Evolutionary conservation across 2,888 invertebrate genomes (phyloP), one percentile per base, ranked within the genome.

Genomic region (Acanthosepion lycidas): DNA sequence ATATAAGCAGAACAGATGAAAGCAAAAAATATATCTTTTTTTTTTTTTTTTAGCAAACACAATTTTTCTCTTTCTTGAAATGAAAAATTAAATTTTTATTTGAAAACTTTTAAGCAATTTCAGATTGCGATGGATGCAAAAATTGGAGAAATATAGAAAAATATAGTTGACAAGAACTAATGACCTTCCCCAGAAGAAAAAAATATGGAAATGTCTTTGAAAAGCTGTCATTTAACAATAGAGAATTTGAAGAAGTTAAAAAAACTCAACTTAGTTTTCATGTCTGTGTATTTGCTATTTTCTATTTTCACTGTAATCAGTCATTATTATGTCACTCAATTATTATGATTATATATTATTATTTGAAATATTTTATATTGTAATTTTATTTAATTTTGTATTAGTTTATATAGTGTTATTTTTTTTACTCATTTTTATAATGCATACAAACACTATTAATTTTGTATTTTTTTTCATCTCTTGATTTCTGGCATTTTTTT

Each of bases 31-130:
- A 78, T 33, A 33, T n/a, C n/a, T 64, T 12, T 51, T 51, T 51
- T 51, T 51, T n/a, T 78, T 55, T 59, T 59, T 59, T 18, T 15
- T 15, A 78, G 18, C 78, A n/a, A 78, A 78, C 33, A n/a, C 78
- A 78, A 78, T n/a, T 78, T 78, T 78, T 78, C 78, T n/a, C 33
- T 78, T 78, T n/a, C 78, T 78, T 78, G n/a, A 78, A 78, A 78
- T 78, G 78, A 78, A 78, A 64, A 78, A 78, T 78, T 78, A 78
- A 78, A 78, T 78, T 78, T 78, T 78, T 78, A n/a, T 78, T 78
- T 78, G n/a, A 78, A 78, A 78, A 78, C 78, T 78, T 78, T 78
- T 33, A 78, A 78, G n/a, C 78, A 78, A 78, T 78, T 78, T 78
- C 78, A 78, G n/a, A 78, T 78, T 78, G 78, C 12, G n/a, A 59